These are phyloP conservation scores for Andrena bicolor DNA, from an alignment of 2,888 invertebrate species.

Conservation along the genomic window DNA sequence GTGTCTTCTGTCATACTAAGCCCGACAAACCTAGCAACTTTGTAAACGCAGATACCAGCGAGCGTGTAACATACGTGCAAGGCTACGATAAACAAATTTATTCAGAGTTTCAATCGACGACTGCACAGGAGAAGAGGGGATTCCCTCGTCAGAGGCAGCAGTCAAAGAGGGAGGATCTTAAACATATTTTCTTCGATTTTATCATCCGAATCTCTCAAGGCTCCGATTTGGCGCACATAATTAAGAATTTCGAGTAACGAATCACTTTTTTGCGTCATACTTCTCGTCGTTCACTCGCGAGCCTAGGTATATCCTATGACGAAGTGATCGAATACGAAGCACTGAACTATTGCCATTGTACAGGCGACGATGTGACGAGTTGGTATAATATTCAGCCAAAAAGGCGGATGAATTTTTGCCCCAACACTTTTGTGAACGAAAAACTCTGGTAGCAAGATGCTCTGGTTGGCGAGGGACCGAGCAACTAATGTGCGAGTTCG, in stretches of 20 bases:
- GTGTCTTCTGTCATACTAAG: slow-evolving; percentile 31
- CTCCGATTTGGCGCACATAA: not conserved
- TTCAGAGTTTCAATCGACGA: not conserved
- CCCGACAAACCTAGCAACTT: not conserved
- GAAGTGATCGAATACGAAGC: not conserved
- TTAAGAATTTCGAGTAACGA: not conserved
- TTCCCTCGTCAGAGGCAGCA: not conserved
- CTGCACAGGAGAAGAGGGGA: not conserved
- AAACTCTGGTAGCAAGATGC: slow-evolving; percentile 10
- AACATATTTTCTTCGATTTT: not conserved
- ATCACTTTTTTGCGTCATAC: slow-evolving; percentile 16
- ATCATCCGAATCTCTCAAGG: not conserved
- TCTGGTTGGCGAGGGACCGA: slow-evolving; percentile 25
- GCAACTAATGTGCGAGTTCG: slow-evolving; percentile 54
- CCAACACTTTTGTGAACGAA: slow-evolving; percentile 25
- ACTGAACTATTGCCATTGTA: slow-evolving; percentile 10
- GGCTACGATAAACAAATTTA: not conserved
- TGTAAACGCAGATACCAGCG: not conserved
- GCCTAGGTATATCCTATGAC: not conserved
- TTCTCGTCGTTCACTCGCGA: slow-evolving; percentile 30
- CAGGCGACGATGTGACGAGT: not conserved
- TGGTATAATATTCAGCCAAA: not conserved
- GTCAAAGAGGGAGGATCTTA: not conserved
- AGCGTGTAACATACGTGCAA: not conserved
- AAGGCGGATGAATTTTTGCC: not conserved